These are phyloP conservation scores for Thymallus thymallus DNA, from an alignment of 2,113 vertebrate genomes.

Conservation along the genomic window DNA sequence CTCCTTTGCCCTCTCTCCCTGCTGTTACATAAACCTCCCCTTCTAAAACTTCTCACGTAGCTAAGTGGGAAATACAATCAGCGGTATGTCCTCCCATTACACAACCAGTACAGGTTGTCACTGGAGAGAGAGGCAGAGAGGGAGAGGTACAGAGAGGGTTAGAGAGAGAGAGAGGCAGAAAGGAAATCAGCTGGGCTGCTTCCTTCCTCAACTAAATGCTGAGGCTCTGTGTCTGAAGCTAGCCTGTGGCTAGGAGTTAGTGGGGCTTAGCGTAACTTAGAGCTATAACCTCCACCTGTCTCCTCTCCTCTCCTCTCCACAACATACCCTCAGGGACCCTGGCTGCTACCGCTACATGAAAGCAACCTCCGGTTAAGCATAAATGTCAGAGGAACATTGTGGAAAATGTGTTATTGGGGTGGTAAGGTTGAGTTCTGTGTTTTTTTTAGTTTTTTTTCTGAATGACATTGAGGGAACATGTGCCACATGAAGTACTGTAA, in stretches of 20 bases:
- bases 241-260: not conserved
- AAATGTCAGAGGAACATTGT: not conserved
- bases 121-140: no score
- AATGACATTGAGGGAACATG: not conserved
- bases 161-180: no score
- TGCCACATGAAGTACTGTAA: no score
- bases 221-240: constrained; percentile 34
- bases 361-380: not conserved
- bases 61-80: no score
- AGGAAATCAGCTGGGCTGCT: not conserved
- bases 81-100: no score
- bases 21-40: no score
- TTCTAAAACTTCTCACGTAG: no score
- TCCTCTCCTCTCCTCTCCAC: not conserved
- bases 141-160: no score
- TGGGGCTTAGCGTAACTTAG: not conserved
- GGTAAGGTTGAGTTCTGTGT: not conserved
- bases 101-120: no score
- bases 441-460: no score
- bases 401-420: not conserved
- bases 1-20: no score
- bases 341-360: not conserved
- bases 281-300: not conserved
- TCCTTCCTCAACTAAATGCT: constrained; percentile 39
- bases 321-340: no score